Percentiles rank a stretch among this genome's conserved stretches.
These are phyloP conservation scores for Aleadryas rufinucha DNA, from an alignment of 2,113 vertebrate genomes.

Conservation along the genomic window DNA sequence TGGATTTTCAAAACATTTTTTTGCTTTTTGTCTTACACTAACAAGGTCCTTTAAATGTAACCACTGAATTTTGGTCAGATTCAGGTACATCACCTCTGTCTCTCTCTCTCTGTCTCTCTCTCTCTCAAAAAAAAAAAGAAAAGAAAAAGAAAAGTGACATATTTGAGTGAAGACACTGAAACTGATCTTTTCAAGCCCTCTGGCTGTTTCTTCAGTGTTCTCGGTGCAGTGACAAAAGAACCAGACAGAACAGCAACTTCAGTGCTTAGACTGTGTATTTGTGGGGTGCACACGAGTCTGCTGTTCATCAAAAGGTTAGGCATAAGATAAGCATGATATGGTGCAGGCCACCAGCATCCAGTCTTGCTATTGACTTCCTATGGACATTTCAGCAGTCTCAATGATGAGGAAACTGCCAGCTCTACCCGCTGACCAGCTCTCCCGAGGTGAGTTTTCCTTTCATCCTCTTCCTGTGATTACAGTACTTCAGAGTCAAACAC, in stretches of 20 bases:
- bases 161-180: not conserved
- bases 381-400: not conserved
- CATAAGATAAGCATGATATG: not conserved
- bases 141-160: not conserved
- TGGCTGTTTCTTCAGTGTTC: not conserved
- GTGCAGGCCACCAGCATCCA: not conserved
- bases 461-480: not conserved
- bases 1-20: not conserved
- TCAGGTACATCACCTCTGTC: accelerated
- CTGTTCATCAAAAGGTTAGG: not conserved
- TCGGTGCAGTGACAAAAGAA: not conserved
- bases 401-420: not conserved
- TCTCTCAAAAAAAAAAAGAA: too few species aligned
- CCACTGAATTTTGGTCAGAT: not conserved
- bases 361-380: not conserved
- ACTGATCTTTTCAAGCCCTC: not conserved
- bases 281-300: not conserved
- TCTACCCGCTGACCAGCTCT: not conserved
- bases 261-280: not conserved
- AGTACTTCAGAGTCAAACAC: not conserved
- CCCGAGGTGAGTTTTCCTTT: not conserved
- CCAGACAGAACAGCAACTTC: not conserved
- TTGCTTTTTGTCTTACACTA: not conserved
- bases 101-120: not conserved
- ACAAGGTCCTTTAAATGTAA: not conserved